A percentile compares a stretch with the other conserved stretches of the same genome.
These are phyloP conservation scores for Rhagologus leucostigma DNA, from an alignment of 2,113 vertebrate genomes.

Conservation along the genomic window DNA sequence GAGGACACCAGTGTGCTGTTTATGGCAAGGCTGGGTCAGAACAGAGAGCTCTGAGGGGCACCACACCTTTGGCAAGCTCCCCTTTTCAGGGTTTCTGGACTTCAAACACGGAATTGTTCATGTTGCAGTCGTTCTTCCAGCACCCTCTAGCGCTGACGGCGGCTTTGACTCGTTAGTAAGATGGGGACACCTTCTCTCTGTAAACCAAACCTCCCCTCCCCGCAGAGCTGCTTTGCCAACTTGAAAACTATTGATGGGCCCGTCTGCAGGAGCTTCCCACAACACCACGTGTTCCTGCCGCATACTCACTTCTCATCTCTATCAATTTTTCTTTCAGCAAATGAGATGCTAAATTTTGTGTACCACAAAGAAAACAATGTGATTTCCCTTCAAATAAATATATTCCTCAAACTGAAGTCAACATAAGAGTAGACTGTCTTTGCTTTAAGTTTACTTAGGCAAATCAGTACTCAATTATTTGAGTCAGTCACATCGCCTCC, in stretches of 20 bases:
- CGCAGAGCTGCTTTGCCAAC: not conserved
- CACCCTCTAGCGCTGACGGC: not conserved
- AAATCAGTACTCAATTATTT: not conserved
- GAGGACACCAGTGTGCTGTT: accelerated
- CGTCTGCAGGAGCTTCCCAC: no score
- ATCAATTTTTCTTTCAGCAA: not conserved
- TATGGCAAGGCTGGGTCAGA: not conserved
- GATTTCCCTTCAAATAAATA: not conserved
- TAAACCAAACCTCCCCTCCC: accelerated
- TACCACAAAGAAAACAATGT: not conserved
- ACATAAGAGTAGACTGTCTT: not conserved
- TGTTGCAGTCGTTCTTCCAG: not conserved
- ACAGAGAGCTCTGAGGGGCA: no score
- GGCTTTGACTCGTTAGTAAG: accelerated
- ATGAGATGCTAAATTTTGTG: not conserved
- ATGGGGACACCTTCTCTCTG: accelerated
- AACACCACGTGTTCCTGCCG: accelerated
- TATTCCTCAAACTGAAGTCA: not conserved
- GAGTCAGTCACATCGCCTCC: not conserved
- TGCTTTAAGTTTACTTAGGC: not conserved
- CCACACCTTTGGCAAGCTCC: not conserved
- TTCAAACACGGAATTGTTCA: accelerated
- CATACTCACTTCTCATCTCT: accelerated
- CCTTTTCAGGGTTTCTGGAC: accelerated
- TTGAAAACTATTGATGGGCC: not conserved